phyloP scores from a whole-genome alignment of 2,888 invertebrate species.

The Teleogryllus oceanicus region DNA sequence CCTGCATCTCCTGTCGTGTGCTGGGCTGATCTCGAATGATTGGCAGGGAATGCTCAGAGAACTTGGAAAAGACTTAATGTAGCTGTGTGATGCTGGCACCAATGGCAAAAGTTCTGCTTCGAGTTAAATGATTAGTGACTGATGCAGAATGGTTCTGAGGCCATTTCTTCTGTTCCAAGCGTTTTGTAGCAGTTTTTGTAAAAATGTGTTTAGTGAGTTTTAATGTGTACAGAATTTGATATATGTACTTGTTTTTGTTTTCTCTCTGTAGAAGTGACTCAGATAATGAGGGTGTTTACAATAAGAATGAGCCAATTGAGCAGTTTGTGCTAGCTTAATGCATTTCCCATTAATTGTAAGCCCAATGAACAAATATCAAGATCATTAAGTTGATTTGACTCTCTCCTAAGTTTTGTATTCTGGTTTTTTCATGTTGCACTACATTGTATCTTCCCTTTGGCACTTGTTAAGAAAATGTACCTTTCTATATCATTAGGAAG shows the following conservation, averaged over 20 bases:
- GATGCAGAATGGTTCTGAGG: not conserved
- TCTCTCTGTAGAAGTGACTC: not conserved
- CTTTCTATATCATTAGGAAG: not conserved
- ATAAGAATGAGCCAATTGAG: not conserved
- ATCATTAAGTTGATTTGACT: too few species aligned
- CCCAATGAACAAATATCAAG: too few species aligned
- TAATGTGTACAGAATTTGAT: conserved; percentile 9
- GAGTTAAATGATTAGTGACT: not conserved
- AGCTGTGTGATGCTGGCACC: not conserved
- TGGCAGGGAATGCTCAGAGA: not conserved
- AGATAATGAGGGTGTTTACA: not conserved
- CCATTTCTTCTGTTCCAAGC: not conserved
- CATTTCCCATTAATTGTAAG: not conserved
- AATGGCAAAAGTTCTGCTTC: not conserved
- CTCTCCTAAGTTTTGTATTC: not conserved
- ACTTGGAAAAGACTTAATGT: not conserved
- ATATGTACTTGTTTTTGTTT: conserved; percentile 8
- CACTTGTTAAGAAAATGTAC: not conserved
- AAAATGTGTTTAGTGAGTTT: conserved; percentile 7
- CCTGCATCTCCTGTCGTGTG: not conserved
- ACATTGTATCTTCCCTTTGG: not conserved
- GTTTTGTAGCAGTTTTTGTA: not conserved
- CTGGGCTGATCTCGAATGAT: not conserved
- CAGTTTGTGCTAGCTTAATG: not conserved
- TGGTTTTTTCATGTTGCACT: not conserved